A percentile compares a stretch with the other conserved stretches of the same genome.
These are phyloP conservation scores for Oscheius sp. DNA, from an alignment of 1,140 invertebrate genomes.

Conservation along the genomic window DNA sequence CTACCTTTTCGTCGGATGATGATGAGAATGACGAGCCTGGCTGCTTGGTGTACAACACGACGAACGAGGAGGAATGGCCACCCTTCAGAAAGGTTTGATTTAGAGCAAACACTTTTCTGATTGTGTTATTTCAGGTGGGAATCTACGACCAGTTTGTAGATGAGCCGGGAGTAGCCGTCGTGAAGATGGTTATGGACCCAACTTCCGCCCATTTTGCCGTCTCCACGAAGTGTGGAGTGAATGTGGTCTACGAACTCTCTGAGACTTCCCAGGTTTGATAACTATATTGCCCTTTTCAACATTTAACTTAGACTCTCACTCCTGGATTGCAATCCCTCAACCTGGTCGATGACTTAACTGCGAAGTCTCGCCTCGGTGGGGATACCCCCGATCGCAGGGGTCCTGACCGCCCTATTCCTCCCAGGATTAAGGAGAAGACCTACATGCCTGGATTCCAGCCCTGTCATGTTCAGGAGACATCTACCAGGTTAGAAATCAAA, in stretches of 20 bases:
- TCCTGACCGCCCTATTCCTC: neutral
- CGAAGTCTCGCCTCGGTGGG: neutral
- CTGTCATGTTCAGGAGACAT: neutral
- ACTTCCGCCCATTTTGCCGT: neutral
- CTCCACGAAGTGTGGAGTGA: neutral
- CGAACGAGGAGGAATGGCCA: constrained; percentile 4
- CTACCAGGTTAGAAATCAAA: too few relatives aligned
- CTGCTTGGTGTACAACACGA: neutral
- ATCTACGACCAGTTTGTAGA: constrained; percentile 2
- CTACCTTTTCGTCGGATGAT: neutral
- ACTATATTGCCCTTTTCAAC: neutral
- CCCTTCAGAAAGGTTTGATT: constrained; percentile 3
- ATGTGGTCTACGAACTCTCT: neutral
- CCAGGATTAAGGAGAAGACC: neutral
- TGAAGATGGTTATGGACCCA: constrained; percentile 5
- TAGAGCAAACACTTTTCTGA: neutral
- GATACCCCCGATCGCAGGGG: neutral
- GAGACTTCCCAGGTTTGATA: neutral
- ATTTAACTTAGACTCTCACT: neutral
- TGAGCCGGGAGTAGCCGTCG: constrained; percentile 4
- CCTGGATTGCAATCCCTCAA: neutral
- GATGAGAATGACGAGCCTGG: neutral
- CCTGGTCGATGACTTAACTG: neutral
- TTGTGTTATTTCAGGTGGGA: constrained; percentile 4
- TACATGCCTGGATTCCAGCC: constrained; percentile 6